Percentiles rank a stretch among this genome's conserved stretches.
Conservation (phyloP, 2,888 invertebrate genomes). For the Petrolisthes cinctipes region DNA sequence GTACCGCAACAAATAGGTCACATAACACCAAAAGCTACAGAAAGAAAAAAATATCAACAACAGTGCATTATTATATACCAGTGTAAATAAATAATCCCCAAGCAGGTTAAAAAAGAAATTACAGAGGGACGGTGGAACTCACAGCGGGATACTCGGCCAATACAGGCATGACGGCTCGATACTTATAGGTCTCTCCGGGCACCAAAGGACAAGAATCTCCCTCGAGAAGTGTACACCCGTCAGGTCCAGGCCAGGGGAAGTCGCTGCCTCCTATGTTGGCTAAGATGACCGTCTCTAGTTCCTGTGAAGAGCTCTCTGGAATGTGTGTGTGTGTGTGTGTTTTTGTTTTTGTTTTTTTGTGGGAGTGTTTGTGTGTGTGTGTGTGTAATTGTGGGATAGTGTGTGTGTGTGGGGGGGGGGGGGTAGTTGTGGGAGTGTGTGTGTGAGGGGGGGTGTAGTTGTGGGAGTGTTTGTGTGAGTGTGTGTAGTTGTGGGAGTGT, state of each 20-base stretch:
- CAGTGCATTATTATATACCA: background rate
- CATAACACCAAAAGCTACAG: too few species aligned
- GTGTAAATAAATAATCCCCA: background rate
- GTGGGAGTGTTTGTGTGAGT: background rate
- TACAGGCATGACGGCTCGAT: constrained; percentile 49
- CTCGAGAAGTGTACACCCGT: constrained; percentile 47
- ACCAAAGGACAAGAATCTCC: constrained; percentile 45
- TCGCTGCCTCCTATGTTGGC: constrained; percentile 68
- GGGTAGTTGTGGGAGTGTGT: background rate
- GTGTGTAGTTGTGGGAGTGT: background rate
- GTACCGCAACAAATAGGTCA: too few species aligned
- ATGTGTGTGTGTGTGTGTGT: background rate
- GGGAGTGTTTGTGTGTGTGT: background rate
- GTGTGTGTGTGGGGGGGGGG: background rate
- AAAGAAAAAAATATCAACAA: too few species aligned
- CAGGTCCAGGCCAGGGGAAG: constrained; percentile 75
- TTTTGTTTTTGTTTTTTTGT: too few species aligned
- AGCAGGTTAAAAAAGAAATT: background rate
- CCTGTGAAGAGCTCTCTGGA: constrained; percentile 16
- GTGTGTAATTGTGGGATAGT: too few species aligned
- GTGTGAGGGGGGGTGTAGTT: background rate
- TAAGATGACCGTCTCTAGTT: constrained; percentile 38
- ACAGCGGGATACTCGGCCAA: constrained; percentile 50
- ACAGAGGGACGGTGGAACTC: background rate
- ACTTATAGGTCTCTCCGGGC: constrained; percentile 33